A percentile compares a stretch with the other conserved stretches of the same genome.
Evolutionary conservation across 2,797 vertebrate genomes (phyloP).

Genomic region (Girardinus metallicus): DNA sequence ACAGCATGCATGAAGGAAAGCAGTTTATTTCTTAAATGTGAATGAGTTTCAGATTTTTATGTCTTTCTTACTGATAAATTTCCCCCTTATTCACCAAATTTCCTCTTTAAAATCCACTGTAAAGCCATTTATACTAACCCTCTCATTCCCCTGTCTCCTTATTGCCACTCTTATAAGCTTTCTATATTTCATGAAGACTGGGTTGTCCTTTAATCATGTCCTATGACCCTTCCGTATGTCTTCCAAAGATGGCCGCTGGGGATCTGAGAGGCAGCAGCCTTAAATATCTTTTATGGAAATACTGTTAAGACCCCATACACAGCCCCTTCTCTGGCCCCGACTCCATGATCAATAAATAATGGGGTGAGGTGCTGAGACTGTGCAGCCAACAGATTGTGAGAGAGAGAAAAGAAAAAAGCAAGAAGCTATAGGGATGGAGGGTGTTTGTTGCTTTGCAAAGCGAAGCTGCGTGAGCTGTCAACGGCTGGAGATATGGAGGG

Average conservation of each 20-base stretch:
- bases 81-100: conserved; percentile 38
- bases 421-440: conserved; percentile 25
- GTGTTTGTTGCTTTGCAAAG: conserved; percentile 48
- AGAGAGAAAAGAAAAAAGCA: conserved; percentile 12
- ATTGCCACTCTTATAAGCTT: conserved; percentile 49
- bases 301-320: conserved; percentile 42
- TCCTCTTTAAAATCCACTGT: conserved; percentile 24
- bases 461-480: conserved; percentile 52
- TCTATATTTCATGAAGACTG: conserved; percentile 67
- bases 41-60: conserved; percentile 36
- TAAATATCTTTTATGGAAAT: conserved; percentile 82
- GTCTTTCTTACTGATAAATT: conserved; percentile 42
- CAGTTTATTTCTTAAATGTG: conserved; percentile 26
- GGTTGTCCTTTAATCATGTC: conserved; percentile 61
- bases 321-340: conserved; percentile 31
- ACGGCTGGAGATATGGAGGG: conserved; percentile 3
- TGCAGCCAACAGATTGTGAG: conserved; percentile 75
- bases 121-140: conserved; percentile 28
- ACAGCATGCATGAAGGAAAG: conserved; percentile 17
- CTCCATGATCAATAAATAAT: conserved; percentile 83
- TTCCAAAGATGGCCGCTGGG: conserved; percentile 47
- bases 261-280: conserved; percentile 55
- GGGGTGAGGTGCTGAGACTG: conserved; percentile 56
- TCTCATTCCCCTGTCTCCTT: conserved; percentile 15
- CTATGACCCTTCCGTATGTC: conserved; percentile 62